phyloP scores from a whole-genome alignment of 2,113 vertebrate species.

The Capreolus pygargus region DNA sequence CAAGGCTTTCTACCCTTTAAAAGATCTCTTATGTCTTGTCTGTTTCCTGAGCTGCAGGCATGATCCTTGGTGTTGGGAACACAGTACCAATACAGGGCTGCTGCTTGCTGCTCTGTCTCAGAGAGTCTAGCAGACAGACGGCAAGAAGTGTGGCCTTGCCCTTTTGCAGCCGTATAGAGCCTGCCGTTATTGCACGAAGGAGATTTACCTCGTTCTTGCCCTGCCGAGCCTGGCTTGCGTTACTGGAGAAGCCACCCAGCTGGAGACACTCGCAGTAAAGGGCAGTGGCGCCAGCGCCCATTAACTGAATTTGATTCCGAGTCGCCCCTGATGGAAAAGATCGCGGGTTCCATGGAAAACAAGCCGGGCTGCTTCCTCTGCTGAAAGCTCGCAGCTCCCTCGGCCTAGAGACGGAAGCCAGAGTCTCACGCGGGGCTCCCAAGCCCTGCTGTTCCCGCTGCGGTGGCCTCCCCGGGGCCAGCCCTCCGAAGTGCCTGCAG shows the following conservation, averaged over 20 bases:
- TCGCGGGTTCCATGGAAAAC: neutral
- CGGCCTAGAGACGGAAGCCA: neutral
- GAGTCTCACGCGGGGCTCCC: neutral
- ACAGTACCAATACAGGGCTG: neutral
- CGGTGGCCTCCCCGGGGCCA: neutral
- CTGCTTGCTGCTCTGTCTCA: neutral
- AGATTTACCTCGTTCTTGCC: neutral
- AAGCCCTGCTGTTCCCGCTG: neutral
- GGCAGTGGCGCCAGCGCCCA: neutral
- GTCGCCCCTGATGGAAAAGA: neutral
- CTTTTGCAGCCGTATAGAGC: neutral
- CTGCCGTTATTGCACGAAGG: neutral
- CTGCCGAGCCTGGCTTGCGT: neutral
- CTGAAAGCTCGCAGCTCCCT: neutral
- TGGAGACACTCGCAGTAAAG: neutral
- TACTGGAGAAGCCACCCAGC: neutral
- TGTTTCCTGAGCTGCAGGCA: neutral
- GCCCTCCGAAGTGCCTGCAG: neutral
- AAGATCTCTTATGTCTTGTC: neutral
- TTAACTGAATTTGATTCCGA: neutral
- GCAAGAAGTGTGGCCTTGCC: neutral
- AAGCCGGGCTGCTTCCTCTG: neutral
- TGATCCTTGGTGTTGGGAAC: neutral
- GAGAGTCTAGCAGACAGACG: neutral
- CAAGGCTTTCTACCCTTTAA: neutral